phyloP scores from a whole-genome alignment of 2,797 vertebrate genomes.

The Fistularia tabacaria region DNA sequence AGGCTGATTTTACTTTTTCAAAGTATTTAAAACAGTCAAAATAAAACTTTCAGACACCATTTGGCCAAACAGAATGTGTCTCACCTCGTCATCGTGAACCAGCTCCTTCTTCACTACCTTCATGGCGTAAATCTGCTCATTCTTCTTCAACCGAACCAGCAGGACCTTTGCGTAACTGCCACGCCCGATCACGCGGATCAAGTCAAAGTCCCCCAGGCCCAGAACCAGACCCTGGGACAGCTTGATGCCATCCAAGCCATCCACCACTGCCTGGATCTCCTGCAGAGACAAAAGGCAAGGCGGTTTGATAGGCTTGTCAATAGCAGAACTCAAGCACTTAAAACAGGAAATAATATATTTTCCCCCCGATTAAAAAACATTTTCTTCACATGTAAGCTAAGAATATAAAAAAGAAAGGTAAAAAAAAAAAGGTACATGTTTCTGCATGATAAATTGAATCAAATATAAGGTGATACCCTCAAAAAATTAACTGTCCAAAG shows the following conservation, averaged over 20 bases:
- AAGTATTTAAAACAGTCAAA: not conserved
- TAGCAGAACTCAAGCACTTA: too few relatives aligned
- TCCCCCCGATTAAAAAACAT: too few relatives aligned
- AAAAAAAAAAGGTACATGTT: too few relatives aligned
- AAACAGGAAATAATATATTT: too few relatives aligned
- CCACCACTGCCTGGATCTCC: constrained; percentile 92
- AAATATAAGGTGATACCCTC: too few relatives aligned
- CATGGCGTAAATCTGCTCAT: constrained; percentile 93
- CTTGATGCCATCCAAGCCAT: constrained; percentile 92
- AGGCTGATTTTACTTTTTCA: too few relatives aligned
- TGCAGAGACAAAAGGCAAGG: constrained; percentile 37
- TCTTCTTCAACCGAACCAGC: constrained; percentile 94
- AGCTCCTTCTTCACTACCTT: constrained; percentile 99
- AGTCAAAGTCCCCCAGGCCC: constrained; percentile 90
- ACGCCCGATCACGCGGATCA: constrained; percentile 93
- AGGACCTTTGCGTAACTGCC: constrained; percentile 98
- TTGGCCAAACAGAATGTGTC: constrained; percentile 5
- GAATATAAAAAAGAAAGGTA: too few relatives aligned
- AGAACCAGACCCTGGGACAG: constrained; percentile 89
- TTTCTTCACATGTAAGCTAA: too few relatives aligned
- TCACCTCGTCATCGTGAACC: constrained; percentile 96
- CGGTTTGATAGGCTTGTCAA: too few relatives aligned
- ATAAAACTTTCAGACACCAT: not conserved
- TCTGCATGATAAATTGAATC: too few relatives aligned
- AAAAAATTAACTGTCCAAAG: too few relatives aligned